phyloP scores from a whole-genome alignment of 1,140 invertebrate genomes.

The Ridgeia piscesae region DNA sequence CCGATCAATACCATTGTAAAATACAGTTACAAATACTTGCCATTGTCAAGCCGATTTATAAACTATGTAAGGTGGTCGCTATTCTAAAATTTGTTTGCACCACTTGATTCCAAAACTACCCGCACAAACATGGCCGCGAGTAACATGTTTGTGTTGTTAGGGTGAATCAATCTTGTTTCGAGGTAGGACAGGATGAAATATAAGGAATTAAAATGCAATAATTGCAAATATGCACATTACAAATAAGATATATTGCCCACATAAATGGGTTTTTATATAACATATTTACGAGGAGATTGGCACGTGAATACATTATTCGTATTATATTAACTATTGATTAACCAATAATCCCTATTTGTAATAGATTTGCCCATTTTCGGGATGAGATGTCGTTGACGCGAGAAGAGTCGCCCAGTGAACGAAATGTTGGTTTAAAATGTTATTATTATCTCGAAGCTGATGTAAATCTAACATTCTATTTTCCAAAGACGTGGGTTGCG shows the following conservation, averaged over 20 bases:
- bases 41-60: neutral
- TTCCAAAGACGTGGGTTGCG: neutral
- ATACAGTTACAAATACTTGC: neutral
- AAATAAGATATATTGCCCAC: neutral
- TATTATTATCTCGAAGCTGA: neutral
- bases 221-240: neutral
- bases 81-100: neutral
- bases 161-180: neutral
- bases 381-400: neutral
- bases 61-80: neutral
- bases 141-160: neutral
- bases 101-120: neutral
- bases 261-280: neutral
- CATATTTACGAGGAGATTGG: neutral
- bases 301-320: neutral
- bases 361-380: neutral
- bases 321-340: neutral
- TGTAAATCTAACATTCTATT: neutral
- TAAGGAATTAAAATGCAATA: neutral
- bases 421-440: neutral
- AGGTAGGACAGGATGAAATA: neutral
- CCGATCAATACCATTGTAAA: neutral
- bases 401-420: neutral
- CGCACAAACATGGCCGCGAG: neutral
- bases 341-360: neutral